These are phyloP conservation scores for Cygnus olor DNA, from an alignment of 2,797 vertebrate genomes.

Conservation along the genomic window DNA sequence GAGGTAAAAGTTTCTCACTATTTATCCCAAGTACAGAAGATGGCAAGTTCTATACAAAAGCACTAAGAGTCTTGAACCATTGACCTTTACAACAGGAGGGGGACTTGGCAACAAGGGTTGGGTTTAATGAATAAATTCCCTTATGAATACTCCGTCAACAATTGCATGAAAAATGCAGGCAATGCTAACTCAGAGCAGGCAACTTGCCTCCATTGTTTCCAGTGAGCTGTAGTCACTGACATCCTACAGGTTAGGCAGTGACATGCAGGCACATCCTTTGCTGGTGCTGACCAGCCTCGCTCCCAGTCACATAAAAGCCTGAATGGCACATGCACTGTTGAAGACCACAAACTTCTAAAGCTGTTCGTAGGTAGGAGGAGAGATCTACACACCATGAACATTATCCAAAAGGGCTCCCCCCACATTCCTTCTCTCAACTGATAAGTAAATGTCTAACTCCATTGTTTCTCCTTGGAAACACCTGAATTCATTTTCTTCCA, in stretches of 20 bases:
- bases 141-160: neutral
- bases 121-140: neutral
- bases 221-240: neutral
- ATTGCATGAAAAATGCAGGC: neutral
- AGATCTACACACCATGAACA: rapidly evolving
- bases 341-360: neutral
- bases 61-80: neutral
- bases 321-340: rapidly evolving
- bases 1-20: neutral
- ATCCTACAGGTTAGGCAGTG: too few relatives aligned
- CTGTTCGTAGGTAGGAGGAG: too few relatives aligned
- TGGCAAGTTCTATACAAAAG: neutral
- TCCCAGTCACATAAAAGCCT: neutral
- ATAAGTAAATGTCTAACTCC: neutral
- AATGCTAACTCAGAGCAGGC: neutral
- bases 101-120: neutral
- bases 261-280: neutral
- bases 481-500: neutral
- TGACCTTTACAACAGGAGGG: neutral
- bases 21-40: neutral
- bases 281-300: neutral
- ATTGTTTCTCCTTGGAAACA: neutral
- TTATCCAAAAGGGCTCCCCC: neutral
- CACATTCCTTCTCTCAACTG: rapidly evolving
- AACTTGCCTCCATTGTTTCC: neutral